Conservation (phyloP, 2,888 invertebrate genomes). For the Heliconius ethilla region DNA sequence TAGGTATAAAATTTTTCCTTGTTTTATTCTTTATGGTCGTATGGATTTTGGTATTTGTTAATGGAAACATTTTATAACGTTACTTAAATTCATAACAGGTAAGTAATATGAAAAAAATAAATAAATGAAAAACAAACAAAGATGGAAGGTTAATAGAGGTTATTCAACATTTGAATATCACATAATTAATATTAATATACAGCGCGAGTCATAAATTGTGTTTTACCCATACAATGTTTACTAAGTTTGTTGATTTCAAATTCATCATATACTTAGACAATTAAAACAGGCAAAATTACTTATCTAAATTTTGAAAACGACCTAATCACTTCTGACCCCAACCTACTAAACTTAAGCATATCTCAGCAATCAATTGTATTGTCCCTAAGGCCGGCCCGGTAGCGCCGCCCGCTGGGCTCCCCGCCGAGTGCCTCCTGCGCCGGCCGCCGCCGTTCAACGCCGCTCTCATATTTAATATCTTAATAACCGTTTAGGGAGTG, state of each 20-base stretch:
- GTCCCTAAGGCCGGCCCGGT: slow-evolving; percentile 56
- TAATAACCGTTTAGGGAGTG: slow-evolving; percentile 75
- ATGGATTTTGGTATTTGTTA: slow-evolving; percentile 11
- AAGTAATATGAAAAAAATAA: neutral
- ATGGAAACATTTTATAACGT: slow-evolving; percentile 17
- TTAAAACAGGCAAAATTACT: neutral
- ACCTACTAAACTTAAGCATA: neutral
- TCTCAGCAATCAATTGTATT: slow-evolving; percentile 61
- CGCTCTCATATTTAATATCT: slow-evolving; percentile 74
- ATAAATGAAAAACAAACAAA: neutral
- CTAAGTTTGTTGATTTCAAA: neutral
- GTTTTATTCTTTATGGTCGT: slow-evolving; percentile 8
- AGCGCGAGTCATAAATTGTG: neutral
- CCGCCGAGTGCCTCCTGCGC: slow-evolving; percentile 66
- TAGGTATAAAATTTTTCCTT: slow-evolving; percentile 22
- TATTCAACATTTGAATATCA: slow-evolving; percentile 22
- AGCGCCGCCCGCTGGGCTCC: slow-evolving; percentile 75
- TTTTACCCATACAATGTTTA: neutral
- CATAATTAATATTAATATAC: slow-evolving; percentile 24
- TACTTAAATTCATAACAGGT: slow-evolving; percentile 10
- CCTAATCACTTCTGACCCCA: slow-evolving; percentile 7
- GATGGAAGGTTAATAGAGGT: slow-evolving; percentile 10
- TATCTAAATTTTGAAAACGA: neutral
- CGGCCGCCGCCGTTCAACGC: slow-evolving; percentile 45
- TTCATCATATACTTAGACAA: neutral